phyloP scores from a whole-genome alignment of 1,140 invertebrate genomes.

The Leguminivora glycinivorella region DNA sequence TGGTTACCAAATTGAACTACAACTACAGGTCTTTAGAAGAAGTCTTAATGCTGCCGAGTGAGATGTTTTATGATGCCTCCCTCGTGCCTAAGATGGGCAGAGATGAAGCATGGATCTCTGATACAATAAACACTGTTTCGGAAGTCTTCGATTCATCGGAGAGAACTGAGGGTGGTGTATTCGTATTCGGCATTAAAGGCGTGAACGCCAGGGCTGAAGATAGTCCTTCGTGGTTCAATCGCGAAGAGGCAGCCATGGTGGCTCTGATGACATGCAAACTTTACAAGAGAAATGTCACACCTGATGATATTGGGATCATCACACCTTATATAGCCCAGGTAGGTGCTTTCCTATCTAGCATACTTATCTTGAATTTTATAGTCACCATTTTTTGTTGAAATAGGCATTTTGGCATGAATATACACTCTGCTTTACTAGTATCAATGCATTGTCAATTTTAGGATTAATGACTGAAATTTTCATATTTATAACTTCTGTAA shows the following conservation, averaged over 20 bases:
- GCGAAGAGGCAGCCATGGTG: constrained; percentile 88
- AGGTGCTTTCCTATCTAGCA: constrained; percentile 16
- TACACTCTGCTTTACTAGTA: too few species aligned
- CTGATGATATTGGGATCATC: constrained; percentile 93
- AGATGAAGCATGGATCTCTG: constrained; percentile 56
- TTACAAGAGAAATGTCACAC: constrained; percentile 82
- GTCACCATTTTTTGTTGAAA: too few species aligned
- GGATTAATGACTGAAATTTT: constrained; percentile 31
- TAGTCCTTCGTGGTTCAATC: constrained; percentile 95
- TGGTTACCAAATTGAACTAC: constrained; percentile 86
- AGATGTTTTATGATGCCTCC: constrained; percentile 90
- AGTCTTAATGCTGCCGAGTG: constrained; percentile 87
- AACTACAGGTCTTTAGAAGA: constrained; percentile 90
- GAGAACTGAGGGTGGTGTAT: constrained; percentile 82
- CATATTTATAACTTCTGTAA: constrained; percentile 32
- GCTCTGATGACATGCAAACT: constrained; percentile 80
- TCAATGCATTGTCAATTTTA: too few species aligned
- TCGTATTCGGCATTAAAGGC: constrained; percentile 92
- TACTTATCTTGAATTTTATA: too few species aligned
- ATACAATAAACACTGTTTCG: constrained; percentile 60
- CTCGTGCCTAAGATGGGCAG: constrained; percentile 80
- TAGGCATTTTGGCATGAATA: too few species aligned
- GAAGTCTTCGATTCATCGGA: constrained; percentile 60
- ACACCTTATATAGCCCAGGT: constrained; percentile 96
- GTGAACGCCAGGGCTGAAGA: constrained; percentile 85